A percentile compares a stretch with the other conserved stretches of the same genome.
Conservation (phyloP, 2,797 vertebrate species). For the Lates japonicus region DNA sequence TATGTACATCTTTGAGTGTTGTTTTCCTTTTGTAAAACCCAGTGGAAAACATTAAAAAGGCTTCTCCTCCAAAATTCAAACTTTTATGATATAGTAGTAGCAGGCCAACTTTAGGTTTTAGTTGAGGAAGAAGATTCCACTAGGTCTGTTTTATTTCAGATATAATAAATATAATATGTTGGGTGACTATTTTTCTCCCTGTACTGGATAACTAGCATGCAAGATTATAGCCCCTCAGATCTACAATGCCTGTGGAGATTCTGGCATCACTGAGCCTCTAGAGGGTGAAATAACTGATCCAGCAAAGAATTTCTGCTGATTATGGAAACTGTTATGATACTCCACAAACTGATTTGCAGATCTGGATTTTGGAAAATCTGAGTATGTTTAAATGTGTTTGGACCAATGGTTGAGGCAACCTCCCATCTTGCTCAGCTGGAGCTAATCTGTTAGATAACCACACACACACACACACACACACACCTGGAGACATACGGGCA, state of each 20-base stretch:
- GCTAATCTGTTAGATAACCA: constrained; percentile 23
- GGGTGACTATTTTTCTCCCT: neutral
- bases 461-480: constrained; percentile 5
- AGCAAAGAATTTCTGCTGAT: constrained; percentile 46
- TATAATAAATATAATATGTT: neutral
- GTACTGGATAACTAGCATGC: neutral
- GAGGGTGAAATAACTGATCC: constrained; percentile 32
- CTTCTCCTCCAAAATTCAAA: too few relatives aligned
- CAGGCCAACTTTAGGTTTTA: neutral
- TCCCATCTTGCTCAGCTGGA: constrained; percentile 23
- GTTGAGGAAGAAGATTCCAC: neutral
- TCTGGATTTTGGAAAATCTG: neutral
- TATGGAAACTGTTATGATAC: constrained; percentile 10
- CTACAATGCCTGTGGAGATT: constrained; percentile 4
- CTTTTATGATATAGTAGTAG: neutral
- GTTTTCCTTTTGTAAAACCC: neutral
- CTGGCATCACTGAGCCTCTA: constrained; percentile 13
- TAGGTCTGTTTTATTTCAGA: neutral
- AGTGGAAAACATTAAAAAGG: neutral
- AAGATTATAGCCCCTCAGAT: neutral
- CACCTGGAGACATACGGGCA: neutral
- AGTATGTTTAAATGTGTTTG: neutral
- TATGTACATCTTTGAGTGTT: neutral
- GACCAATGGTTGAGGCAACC: constrained; percentile 24
- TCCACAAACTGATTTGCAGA: constrained; percentile 1